Evolutionary conservation across 1,140 invertebrate genomes (phyloP), one percentile per base, ranked within the genome.

Genomic region (Aphidius gifuensis): DNA sequence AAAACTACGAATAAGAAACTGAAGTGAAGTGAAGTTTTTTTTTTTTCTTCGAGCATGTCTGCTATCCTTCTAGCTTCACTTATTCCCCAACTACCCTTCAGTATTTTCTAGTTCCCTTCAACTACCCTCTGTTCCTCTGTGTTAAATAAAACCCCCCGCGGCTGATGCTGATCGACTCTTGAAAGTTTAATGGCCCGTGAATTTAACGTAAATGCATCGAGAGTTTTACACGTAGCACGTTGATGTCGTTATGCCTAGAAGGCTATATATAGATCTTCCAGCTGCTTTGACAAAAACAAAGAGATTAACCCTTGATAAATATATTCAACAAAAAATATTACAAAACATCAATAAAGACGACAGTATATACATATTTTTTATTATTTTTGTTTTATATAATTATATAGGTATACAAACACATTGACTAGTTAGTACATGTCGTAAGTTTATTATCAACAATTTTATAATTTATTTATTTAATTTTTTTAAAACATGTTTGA

Each of bases 161-260:
- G 58, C 58, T 50, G 55, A 48, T 32, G 56, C 48, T 63, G 61
- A 63, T 63, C 61, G 61, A 63, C 61, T 63, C 61, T 63, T 48
- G 55, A 63, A 63, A 63, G 61, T 63, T 63, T 63, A 63, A 63
- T 63, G 61, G 61, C 55, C 61, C 61, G 42, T 63, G 56, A 63
- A 55, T 63, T 63, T 8, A 55, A 63, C 56, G 61, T 63, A 63
- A 63, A 63, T 63, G 61, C 56, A 63, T 63, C 38, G 61, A 53
- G 61, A 63, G 61, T 63, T 63, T 63, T 63, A 63, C 61, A 63
- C 61, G 61, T 58, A 53, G 46, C 61, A 58, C 56, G 61, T 63
- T 63, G 61, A 63, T 58, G 61, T 63, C 55, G 56, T 63, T 63
- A 63, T 63, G 48, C 46, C 61, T 57, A 23, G 40, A 4, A 38